Conservation (phyloP, 2,888 invertebrate species). For the Callyntrura guangdongensis region DNA sequence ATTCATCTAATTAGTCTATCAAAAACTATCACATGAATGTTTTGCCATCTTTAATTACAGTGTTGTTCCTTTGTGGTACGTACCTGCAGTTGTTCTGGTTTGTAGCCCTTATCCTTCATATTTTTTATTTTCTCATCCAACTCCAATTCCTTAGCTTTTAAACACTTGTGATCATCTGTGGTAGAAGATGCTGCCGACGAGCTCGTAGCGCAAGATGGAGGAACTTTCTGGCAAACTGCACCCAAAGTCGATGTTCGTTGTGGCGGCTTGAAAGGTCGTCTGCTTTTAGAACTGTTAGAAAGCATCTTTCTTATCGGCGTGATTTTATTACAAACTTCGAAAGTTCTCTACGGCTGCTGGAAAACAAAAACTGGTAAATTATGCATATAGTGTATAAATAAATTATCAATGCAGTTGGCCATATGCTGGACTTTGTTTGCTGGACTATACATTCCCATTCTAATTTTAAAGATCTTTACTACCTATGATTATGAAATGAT, state of each 20-base stretch:
- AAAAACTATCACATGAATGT: neutral
- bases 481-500: too few relatives aligned
- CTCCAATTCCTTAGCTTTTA: constrained; percentile 25
- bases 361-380: too few relatives aligned
- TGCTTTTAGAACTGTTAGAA: neutral
- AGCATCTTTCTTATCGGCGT: neutral
- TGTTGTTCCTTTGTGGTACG: neutral
- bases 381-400: too few relatives aligned
- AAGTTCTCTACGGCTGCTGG: too few relatives aligned
- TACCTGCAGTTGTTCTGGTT: constrained; percentile 39
- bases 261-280: constrained; percentile 21
- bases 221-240: neutral
- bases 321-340: too few relatives aligned
- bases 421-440: too few relatives aligned
- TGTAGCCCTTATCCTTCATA: neutral
- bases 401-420: too few relatives aligned
- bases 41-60: neutral
- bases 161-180: neutral
- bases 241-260: neutral
- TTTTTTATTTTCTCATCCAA: constrained; percentile 37
- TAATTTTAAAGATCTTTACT: too few relatives aligned
- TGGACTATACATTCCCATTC: too few relatives aligned
- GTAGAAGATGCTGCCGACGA: neutral
- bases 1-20: too few relatives aligned
- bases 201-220: neutral